Evolutionary conservation across 1,140 invertebrate genomes (phyloP).

Genomic region (Bombus sibiricus): DNA sequence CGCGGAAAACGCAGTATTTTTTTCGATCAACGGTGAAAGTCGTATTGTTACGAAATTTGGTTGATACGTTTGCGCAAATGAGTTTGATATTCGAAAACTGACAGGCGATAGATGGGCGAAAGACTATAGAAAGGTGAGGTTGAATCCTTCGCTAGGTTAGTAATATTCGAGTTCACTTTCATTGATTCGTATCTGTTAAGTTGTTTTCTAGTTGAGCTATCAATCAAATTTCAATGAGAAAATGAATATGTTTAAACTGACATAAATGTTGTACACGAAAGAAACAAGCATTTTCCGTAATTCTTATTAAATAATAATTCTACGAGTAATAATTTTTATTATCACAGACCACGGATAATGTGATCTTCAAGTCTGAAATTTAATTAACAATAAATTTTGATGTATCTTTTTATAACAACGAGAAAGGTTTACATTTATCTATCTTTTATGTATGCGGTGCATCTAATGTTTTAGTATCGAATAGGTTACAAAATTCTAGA

Average conservation of each 20-base stretch:
- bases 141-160: neutral
- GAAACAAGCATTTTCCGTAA: too few relatives aligned
- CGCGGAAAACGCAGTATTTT: neutral
- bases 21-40: conserved; percentile 7
- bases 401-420: neutral
- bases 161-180: too few relatives aligned
- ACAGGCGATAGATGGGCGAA: neutral
- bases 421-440: neutral
- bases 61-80: neutral
- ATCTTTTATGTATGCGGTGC: neutral
- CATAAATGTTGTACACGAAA: too few relatives aligned
- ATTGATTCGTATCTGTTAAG: neutral
- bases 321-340: too few relatives aligned
- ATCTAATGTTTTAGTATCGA: neutral
- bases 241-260: neutral
- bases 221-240: neutral
- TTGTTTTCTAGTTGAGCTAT: neutral
- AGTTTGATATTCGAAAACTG: neutral
- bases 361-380: too few relatives aligned
- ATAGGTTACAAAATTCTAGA: neutral
- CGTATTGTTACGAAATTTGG: neutral
- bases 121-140: neutral
- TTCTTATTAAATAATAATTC: too few relatives aligned
- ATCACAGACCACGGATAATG: too few relatives aligned
- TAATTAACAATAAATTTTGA: neutral